Evolutionary conservation across 2,888 invertebrate species (phyloP).

Genomic region (Eupelmus urozonus): DNA sequence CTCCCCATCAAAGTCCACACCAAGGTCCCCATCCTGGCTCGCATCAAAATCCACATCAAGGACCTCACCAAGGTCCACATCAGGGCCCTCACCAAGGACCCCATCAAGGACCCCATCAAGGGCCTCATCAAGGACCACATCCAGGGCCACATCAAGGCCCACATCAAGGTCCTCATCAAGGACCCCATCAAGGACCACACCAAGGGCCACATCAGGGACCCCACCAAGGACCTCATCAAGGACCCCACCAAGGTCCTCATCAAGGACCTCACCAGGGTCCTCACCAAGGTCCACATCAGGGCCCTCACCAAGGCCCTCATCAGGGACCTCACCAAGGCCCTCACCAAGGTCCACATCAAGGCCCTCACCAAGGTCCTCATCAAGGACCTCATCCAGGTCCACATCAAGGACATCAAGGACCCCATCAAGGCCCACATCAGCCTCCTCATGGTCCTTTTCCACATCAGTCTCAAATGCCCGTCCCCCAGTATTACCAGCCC

Average conservation of each 20-base stretch:
- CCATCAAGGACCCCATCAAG: conserved; percentile 61
- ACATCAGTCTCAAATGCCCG: conserved; percentile 69
- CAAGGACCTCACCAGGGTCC: conserved; percentile 29
- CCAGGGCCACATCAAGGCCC: conserved; percentile 65
- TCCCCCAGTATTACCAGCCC: conserved; percentile 67
- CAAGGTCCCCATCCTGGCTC: conserved; percentile 65
- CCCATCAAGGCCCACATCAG: conserved; percentile 67
- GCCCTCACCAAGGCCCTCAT: conserved; percentile 38
- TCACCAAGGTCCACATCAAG: conserved; percentile 27
- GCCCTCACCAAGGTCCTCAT: conserved; percentile 63
- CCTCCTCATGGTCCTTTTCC: conserved; percentile 69
- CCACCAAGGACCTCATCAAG: conserved; percentile 42
- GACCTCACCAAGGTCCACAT: conserved; percentile 62
- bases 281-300: conserved; percentile 16
- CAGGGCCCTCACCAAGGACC: conserved; percentile 65
- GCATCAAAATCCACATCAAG: conserved; percentile 44
- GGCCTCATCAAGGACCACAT: conserved; percentile 52
- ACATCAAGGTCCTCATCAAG: conserved; percentile 67
- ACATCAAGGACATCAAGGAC: conserved; percentile 62
- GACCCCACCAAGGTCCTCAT: conserved; percentile 42
- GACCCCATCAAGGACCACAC: conserved; percentile 70
- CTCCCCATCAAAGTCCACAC: conserved; percentile 63
- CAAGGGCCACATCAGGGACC: conserved; percentile 56
- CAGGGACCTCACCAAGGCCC: conserved; percentile 9
- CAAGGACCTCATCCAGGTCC: conserved; percentile 53